Evolutionary conservation across 2,797 vertebrate species (phyloP).

Genomic region (Sebastes oblongus): DNA sequence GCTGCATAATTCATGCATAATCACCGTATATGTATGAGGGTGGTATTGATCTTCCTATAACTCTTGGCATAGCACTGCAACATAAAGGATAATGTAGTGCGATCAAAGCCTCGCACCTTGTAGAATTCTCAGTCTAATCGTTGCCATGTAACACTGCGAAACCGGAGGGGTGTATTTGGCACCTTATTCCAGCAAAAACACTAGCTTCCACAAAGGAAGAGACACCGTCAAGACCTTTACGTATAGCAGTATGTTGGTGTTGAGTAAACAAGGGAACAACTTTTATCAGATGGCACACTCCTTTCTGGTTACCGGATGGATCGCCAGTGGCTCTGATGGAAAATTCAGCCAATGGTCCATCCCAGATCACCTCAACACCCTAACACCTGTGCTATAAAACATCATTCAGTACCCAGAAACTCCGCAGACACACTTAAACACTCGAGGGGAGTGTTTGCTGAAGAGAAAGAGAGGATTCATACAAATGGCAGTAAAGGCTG

Average conservation of each 20-base stretch:
- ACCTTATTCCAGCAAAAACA: background rate
- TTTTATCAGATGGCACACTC: background rate
- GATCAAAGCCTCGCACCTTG: background rate
- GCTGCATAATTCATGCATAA: background rate
- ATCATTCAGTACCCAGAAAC: background rate
- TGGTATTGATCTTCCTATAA: background rate
- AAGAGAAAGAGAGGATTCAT: background rate
- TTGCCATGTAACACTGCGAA: background rate
- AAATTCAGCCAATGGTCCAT: background rate
- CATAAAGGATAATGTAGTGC: background rate
- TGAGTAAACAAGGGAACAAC: background rate
- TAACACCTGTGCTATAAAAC: background rate
- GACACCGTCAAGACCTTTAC: background rate
- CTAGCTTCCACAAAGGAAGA: background rate
- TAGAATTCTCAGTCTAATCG: background rate
- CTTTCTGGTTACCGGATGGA: background rate
- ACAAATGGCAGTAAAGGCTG: constrained; percentile 8
- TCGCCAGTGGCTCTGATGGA: background rate
- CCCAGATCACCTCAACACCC: background rate
- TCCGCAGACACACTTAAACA: background rate
- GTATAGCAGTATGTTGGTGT: background rate
- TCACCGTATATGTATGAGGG: background rate
- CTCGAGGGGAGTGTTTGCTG: background rate
- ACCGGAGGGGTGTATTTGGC: background rate
- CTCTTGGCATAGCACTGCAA: background rate